These are phyloP conservation scores for Poecilia picta DNA, from an alignment of 2,797 vertebrate species.

Conservation along the genomic window DNA sequence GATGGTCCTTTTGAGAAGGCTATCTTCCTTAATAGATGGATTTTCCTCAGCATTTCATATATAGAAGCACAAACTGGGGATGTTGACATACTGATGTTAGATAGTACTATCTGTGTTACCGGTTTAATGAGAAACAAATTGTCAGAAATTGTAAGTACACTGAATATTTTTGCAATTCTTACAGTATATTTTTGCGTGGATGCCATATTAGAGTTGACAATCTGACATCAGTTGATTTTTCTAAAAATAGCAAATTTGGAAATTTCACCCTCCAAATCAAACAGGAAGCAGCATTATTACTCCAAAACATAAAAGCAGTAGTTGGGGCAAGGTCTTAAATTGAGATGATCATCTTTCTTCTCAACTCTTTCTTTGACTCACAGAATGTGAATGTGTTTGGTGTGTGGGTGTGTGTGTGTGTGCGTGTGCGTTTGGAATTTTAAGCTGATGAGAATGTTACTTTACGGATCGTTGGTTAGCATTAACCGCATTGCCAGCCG, in stretches of 20 bases:
- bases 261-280: background rate
- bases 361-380: background rate
- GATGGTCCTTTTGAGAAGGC: background rate
- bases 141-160: background rate
- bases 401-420: background rate
- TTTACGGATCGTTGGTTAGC: conserved; percentile 47
- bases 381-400: background rate
- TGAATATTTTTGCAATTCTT: background rate
- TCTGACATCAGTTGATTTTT: background rate
- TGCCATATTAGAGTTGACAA: background rate
- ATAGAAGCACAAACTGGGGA: background rate
- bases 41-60: background rate
- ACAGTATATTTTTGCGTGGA: background rate
- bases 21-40: background rate
- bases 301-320: background rate
- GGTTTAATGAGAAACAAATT: background rate
- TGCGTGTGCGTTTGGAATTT: background rate
- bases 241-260: background rate
- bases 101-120: background rate
- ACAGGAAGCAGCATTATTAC: background rate
- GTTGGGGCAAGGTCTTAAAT: background rate
- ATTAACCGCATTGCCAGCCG: conserved; percentile 51
- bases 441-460: conserved; percentile 42
- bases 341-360: background rate
- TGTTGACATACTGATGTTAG: background rate